phyloP scores from a whole-genome alignment of 1,140 invertebrate species.

The Drosophila sulfurigaster region DNA sequence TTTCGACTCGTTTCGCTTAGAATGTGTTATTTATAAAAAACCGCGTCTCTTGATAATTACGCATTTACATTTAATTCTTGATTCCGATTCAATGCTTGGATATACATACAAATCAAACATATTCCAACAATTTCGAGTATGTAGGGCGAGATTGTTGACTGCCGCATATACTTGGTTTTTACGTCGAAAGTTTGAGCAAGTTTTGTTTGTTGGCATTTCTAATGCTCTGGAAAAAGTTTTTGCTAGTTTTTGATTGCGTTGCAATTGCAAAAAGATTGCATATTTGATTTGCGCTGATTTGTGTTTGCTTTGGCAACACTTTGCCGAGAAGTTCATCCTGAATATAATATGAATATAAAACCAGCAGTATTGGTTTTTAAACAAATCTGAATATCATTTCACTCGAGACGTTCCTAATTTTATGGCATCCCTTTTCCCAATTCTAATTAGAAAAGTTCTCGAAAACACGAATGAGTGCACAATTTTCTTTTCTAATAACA shows the following conservation, averaged over 20 bases:
- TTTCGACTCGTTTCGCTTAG: constrained; percentile 67
- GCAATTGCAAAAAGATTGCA: constrained; percentile 59
- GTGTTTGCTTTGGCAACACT: constrained; percentile 51
- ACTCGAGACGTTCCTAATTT: background rate
- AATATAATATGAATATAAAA: constrained; percentile 63
- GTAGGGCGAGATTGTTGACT: constrained; percentile 70
- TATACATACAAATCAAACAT: constrained; percentile 9
- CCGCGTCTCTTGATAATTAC: constrained; percentile 62
- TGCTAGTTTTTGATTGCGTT: constrained; percentile 52
- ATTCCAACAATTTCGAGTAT: constrained; percentile 18
- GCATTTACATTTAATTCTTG: constrained; percentile 72
- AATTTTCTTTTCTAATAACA: no score
- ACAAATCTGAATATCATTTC: background rate
- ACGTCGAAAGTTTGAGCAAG: constrained; percentile 60
- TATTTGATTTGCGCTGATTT: constrained; percentile 62
- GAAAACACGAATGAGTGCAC: constrained; percentile 23
- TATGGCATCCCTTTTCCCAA: constrained; percentile 31
- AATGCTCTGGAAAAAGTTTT: constrained; percentile 59
- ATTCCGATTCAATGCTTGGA: constrained; percentile 25
- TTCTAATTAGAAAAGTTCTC: constrained; percentile 76
- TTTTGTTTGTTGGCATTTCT: constrained; percentile 66
- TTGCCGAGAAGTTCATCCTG: constrained; percentile 33
- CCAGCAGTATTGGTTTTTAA: background rate
- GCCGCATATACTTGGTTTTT: constrained; percentile 65
- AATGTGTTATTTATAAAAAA: constrained; percentile 70